Evolutionary conservation across 2,888 invertebrate species (phyloP), one percentile per base, ranked within the genome.

Genomic region (Autographa pulchrina): DNA sequence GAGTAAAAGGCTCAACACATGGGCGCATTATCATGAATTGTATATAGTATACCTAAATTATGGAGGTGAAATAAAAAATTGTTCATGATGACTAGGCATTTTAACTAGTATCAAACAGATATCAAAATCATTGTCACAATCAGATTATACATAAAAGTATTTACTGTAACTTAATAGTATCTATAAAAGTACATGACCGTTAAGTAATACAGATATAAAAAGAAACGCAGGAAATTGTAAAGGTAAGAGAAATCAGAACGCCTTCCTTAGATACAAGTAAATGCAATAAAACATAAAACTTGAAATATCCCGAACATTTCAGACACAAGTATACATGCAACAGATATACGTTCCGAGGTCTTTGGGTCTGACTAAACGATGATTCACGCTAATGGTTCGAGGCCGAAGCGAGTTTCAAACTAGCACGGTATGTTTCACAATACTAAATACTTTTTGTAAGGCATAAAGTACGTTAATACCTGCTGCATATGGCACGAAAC

Each of bases 331-430:
- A 70, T 70, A 59, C 58, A 78, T 64, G 52, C 54, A 54, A 48
- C 35, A 63, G 70, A 67, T 65, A 62, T 59, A 59, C 77, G 75
- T 75, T 79, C 61, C 70, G 75, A 75, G 77, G 70, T 68, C 70
- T 70, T 61, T 54, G 31, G 43, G 64, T 76, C 56, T 70, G 63
- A 64, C 60, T 68, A 71, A 77, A 70, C 59, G 67, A 72, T 82
- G 81, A 82, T 66, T 80, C 78, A 83, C 59, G 52, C 56, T 18
- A 61, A 52, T 56, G 70, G 65, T 61, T 70, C 75, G 78, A 70
- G 83, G 81, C 58, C 75, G 62, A 65, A 35, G 59, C 62, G n/a
- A 62, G 74, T 54, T 52, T 32, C 41, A 64, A 73, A 66, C 66
- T 62, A 75, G 70, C 58, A 58, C 18, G 61, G 61, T 62, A 54